phyloP scores from a whole-genome alignment of 64 coral and sea anemone species.

The Stichodactyla mertensii region DNA sequence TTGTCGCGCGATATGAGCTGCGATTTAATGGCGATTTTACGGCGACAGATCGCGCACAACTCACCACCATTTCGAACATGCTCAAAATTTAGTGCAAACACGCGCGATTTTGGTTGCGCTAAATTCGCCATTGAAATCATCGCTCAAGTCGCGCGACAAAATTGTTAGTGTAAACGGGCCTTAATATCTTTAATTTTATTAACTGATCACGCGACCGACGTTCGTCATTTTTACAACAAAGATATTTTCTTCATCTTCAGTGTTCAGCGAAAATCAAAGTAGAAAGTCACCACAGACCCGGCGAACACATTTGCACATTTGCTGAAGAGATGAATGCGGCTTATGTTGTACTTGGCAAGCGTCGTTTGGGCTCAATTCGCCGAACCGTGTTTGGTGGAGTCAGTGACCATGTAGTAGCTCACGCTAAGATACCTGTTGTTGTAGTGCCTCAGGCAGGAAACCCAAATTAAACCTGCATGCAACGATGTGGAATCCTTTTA shows the following conservation, averaged over 20 bases:
- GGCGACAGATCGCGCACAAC: no score
- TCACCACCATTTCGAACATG: no score
- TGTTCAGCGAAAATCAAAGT: neutral
- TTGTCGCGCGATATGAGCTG: no score
- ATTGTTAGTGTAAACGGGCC: no score
- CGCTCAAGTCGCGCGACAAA: no score
- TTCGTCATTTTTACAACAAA: neutral
- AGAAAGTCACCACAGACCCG: neutral
- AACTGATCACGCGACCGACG: neutral
- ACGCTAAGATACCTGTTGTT: conserved; percentile 32
- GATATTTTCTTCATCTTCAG: neutral
- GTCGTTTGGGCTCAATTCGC: conserved; percentile 11
- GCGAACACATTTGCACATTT: conserved; percentile 13
- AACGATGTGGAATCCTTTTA: no score
- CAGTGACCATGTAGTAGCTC: conserved; percentile 35
- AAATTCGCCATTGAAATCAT: no score
- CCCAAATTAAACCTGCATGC: no score
- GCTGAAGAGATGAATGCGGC: neutral
- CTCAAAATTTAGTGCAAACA: no score
- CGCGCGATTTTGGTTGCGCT: no score
- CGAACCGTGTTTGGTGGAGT: conserved; percentile 31
- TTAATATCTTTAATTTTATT: neutral
- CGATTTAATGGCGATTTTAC: no score
- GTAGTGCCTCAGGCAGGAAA: neutral
- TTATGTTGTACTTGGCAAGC: conserved; percentile 20